Percentiles rank a stretch among this genome's conserved stretches.
These are phyloP conservation scores for Gracilinanus agilis DNA, from an alignment of 2,113 vertebrate species.

Conservation along the genomic window DNA sequence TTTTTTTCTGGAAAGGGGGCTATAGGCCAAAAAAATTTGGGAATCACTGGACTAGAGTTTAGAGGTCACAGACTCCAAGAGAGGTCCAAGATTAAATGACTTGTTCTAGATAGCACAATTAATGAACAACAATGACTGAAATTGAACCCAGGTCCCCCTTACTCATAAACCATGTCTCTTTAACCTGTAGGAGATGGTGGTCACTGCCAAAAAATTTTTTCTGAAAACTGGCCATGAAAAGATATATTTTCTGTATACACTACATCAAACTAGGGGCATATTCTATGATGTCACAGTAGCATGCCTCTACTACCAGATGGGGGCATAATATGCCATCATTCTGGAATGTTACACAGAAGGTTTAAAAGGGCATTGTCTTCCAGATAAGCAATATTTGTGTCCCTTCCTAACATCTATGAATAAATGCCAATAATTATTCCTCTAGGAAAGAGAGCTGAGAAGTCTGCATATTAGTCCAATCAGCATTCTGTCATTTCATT, in stretches of 20 bases:
- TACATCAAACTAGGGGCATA: not conserved
- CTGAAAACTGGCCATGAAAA: not conserved
- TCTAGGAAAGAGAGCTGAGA: not conserved
- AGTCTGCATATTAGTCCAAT: slow-evolving; percentile 17
- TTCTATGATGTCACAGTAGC: not conserved
- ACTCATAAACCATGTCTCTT: too few relatives aligned
- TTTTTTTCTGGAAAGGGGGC: too few relatives aligned
- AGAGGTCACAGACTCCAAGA: too few relatives aligned
- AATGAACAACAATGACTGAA: too few relatives aligned
- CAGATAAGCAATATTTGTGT: not conserved
- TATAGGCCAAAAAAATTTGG: too few relatives aligned
- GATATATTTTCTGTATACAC: not conserved
- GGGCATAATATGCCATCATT: not conserved
- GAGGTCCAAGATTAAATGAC: too few relatives aligned
- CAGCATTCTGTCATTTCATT: slow-evolving; percentile 41
- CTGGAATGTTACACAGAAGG: not conserved
- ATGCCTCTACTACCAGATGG: not conserved
- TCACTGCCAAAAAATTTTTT: not conserved
- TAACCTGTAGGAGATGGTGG: not conserved
- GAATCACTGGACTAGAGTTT: too few relatives aligned
- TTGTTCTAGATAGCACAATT: too few relatives aligned
- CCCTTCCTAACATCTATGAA: not conserved
- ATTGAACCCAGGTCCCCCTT: too few relatives aligned
- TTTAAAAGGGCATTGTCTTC: not conserved
- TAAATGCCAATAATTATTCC: slow-evolving; percentile 18